Percentiles rank a stretch among this genome's conserved stretches.
These are phyloP conservation scores for Solenopsis invicta DNA, from an alignment of 1,140 invertebrate species.

Conservation along the genomic window DNA sequence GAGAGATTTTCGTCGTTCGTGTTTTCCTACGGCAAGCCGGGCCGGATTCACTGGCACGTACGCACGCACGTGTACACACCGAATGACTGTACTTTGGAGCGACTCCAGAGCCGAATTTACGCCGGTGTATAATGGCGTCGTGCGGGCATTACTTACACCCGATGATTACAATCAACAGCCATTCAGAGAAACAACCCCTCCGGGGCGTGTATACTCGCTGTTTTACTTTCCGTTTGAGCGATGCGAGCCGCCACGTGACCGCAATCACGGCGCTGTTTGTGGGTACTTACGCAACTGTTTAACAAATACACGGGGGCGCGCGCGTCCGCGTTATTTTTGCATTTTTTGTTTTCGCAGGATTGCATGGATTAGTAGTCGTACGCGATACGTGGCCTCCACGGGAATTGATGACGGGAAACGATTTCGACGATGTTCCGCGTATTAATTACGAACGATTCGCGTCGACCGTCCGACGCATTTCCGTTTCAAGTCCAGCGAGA, in stretches of 20 bases:
- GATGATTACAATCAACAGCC: constrained; percentile 86
- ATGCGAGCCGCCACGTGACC: constrained; percentile 85
- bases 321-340: constrained; percentile 36
- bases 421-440: constrained; percentile 14
- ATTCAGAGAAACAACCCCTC: constrained; percentile 85
- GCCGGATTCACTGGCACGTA: constrained; percentile 37
- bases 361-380: constrained; percentile 48
- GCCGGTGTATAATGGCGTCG: constrained; percentile 63
- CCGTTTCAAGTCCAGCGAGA: not conserved
- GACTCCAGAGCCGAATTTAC: constrained; percentile 62
- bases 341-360: constrained; percentile 33
- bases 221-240: constrained; percentile 84
- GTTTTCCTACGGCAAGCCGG: constrained; percentile 48
- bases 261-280: constrained; percentile 85
- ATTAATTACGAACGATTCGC: constrained; percentile 18
- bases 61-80: constrained; percentile 25
- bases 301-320: constrained; percentile 76
- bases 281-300: constrained; percentile 84
- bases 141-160: constrained; percentile 84
- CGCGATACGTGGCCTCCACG: not conserved
- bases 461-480: not conserved
- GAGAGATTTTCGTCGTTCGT: constrained; percentile 59
- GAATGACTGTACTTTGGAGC: constrained; percentile 51
- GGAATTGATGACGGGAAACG: constrained; percentile 2
- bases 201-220: constrained; percentile 76